phyloP scores from a whole-genome alignment of 2,888 invertebrate species.

The Aspidiotus rigidus region DNA sequence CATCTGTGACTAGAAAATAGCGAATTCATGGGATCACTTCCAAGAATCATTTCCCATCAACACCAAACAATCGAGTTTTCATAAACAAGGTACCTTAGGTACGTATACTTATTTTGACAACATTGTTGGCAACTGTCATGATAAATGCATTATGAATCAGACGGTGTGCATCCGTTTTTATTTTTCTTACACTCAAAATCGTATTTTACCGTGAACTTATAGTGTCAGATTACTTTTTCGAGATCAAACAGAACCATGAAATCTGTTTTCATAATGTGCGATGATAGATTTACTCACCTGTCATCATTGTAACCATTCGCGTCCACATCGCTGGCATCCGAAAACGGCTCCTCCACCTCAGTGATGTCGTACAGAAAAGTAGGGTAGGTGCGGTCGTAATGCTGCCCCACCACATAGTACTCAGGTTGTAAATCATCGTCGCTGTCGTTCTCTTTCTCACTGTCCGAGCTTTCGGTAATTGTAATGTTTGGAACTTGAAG shows the following conservation, averaged over 20 bases:
- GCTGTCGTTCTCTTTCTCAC: conserved; percentile 22
- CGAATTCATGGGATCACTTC: too few species aligned
- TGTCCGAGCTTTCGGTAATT: conserved; percentile 29
- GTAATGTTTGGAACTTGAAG: conserved; percentile 22
- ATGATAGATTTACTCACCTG: conserved; percentile 15
- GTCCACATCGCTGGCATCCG: conserved; percentile 31
- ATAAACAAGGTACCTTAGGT: too few species aligned
- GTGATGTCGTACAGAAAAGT: conserved; percentile 27
- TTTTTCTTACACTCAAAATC: background rate
- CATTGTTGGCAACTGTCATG: too few species aligned
- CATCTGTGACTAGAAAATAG: too few species aligned
- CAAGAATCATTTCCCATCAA: too few species aligned
- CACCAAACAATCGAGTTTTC: too few species aligned
- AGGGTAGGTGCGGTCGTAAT: conserved; percentile 10
- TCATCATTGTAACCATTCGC: conserved; percentile 14
- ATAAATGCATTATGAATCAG: background rate
- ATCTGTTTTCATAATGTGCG: too few species aligned
- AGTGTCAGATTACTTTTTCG: too few species aligned
- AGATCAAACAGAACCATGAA: too few species aligned
- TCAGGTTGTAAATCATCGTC: conserved; percentile 5
- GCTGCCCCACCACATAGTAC: conserved; percentile 3
- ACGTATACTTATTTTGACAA: too few species aligned
- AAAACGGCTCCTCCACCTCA: conserved; percentile 32
- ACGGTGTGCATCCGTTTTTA: background rate
- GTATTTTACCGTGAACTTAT: too few species aligned